phyloP scores from a whole-genome alignment of 1,140 invertebrate species.

The Diabrotica undecimpunctata region DNA sequence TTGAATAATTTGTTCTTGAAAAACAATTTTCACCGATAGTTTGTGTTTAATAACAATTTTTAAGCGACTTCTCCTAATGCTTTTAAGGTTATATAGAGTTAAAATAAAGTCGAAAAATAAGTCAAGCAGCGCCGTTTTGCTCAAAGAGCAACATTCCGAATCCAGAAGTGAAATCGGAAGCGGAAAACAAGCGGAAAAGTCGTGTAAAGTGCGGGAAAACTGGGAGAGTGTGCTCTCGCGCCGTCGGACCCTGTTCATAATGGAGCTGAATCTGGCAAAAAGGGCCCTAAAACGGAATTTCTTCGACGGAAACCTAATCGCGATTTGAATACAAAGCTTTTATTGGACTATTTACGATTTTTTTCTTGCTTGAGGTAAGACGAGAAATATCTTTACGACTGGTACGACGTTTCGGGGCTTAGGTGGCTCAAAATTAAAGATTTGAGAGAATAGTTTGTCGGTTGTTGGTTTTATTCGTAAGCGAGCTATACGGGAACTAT shows the following conservation, averaged over 20 bases:
- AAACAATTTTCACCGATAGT: background rate
- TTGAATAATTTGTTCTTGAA: no score
- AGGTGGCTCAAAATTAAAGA: no score
- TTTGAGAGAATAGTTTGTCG: no score
- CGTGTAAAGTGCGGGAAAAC: constrained; percentile 25
- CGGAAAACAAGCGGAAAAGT: constrained; percentile 24
- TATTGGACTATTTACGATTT: constrained; percentile 1
- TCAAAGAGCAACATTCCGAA: background rate
- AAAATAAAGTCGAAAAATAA: background rate
- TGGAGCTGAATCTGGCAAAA: constrained; percentile 12
- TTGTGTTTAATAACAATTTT: constrained; percentile 8
- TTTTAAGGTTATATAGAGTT: constrained; percentile 3
- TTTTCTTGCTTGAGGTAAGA: constrained; percentile 3
- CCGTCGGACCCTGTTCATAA: constrained; percentile 24
- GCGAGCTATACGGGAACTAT: no score
- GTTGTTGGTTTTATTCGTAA: no score
- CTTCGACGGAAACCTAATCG: constrained; percentile 21
- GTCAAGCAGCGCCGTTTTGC: background rate
- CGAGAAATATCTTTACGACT: background rate
- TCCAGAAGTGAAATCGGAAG: constrained; percentile 17
- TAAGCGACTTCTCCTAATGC: constrained; percentile 19
- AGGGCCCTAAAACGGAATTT: constrained; percentile 17
- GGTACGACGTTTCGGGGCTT: no score
- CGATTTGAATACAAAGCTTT: constrained; percentile 24
- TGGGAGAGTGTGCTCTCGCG: constrained; percentile 17